A percentile compares a stretch with the other conserved stretches of the same genome.
phyloP scores from a whole-genome alignment of 1,140 invertebrate species.

The Druon quercuslanigerum region DNA sequence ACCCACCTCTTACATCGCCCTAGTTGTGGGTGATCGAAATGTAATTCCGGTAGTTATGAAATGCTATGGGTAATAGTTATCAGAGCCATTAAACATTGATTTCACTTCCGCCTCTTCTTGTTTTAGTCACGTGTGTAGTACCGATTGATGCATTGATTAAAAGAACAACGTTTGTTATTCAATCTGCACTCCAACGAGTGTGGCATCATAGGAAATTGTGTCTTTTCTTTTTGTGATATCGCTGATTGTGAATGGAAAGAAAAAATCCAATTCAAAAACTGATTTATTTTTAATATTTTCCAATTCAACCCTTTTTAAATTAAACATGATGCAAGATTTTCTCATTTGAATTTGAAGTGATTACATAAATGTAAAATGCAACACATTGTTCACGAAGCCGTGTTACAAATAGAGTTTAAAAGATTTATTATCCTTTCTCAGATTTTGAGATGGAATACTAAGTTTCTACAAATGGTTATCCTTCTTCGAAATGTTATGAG shows the following conservation, averaged over 20 bases:
- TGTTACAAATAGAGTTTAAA: too few relatives aligned
- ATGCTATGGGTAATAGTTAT: neutral
- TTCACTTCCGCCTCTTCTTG: slow-evolving; percentile 1
- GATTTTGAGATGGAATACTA: neutral
- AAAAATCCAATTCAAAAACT: too few relatives aligned
- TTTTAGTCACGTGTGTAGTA: neutral
- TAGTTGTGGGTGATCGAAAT: neutral
- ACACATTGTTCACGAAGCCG: too few relatives aligned
- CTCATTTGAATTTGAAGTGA: too few relatives aligned
- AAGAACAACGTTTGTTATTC: slow-evolving; percentile 4
- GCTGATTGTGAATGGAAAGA: neutral
- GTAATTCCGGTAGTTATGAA: slow-evolving; percentile 19
- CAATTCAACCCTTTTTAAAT: too few relatives aligned
- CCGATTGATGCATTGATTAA: slow-evolving; percentile 2
- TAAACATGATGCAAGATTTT: too few relatives aligned
- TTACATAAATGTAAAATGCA: too few relatives aligned
- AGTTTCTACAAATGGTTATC: slow-evolving; percentile 18
- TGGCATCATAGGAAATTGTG: neutral
- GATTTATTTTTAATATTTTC: too few relatives aligned
- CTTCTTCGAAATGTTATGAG: slow-evolving; percentile 25
- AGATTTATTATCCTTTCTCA: slow-evolving; percentile 8
- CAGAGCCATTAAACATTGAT: neutral
- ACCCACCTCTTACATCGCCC: neutral
- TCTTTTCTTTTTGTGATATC: neutral
- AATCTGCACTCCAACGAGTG: neutral